Evolutionary conservation across 2,888 invertebrate species (phyloP), one percentile per base, ranked within the genome.

Genomic region (Thelaira solivaga): DNA sequence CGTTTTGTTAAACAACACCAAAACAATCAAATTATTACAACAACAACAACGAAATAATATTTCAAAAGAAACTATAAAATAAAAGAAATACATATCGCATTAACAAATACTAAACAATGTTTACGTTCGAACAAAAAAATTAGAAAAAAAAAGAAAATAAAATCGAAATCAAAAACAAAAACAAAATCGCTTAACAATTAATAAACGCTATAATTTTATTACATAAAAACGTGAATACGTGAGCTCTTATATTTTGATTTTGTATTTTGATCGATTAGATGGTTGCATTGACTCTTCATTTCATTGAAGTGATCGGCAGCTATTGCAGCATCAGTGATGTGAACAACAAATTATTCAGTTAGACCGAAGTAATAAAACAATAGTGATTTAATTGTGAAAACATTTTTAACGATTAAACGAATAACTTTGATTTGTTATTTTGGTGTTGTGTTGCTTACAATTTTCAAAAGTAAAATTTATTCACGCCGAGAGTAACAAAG

Each of bases 221-320:
- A 49, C 74, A 74, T 67, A 78, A 78, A 73, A 78, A 74, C 78
- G 78, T 78, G 74, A 41, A 65, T 74, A 71, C 78, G 74, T 78
- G 69, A 69, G 62, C 43, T 43, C 6, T 16, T 45, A 20, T 7
- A 45, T 6, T 24, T 62, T 43, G 22, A 8, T 13, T 2, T 59
- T 51, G 41, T 51, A 31, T 43, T 29, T 51, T 68, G 41, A 51
- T 26, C 69, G 59, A 53, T 61, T 39, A 69, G 64, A 65, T 65
- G 49, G 74, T 78, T 78, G 49, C 61, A 61, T 71, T 74, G 69
- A 65, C 73, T 69, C 51, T 49, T 24, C 6, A 41, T 62, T 39
- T 47, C 18, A 36, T 47, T 47, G 34, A 34, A 43, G 13, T 5
- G 20, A 39, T 16, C 10, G 34, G 16, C n/a, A 29, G 43, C 34